Conservation (phyloP, 2,113 vertebrate genomes). For the Lampris incognitus region DNA sequence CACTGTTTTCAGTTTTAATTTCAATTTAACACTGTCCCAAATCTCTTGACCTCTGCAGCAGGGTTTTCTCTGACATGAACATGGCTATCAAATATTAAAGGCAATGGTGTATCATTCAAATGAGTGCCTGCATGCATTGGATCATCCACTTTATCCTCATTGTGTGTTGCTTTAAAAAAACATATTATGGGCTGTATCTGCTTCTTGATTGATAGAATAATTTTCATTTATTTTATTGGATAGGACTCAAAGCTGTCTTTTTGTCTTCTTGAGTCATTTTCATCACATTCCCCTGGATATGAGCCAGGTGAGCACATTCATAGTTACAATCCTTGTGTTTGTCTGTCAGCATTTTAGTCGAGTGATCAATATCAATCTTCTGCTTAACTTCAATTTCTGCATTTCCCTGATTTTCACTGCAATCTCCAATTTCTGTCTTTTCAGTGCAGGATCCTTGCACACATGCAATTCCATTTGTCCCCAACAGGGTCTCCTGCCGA, state of each 20-base stretch:
- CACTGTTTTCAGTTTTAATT: no score
- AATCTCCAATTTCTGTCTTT: background rate
- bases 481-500: conserved; percentile 8
- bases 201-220: conserved; percentile 7
- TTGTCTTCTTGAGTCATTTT: conserved; percentile 14
- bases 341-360: background rate
- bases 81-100: background rate
- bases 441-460: conserved; percentile 16
- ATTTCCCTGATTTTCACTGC: conserved; percentile 6
- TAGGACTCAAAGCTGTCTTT: conserved; percentile 1
- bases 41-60: background rate
- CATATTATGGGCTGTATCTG: background rate
- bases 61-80: background rate
- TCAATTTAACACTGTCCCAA: background rate
- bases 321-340: background rate
- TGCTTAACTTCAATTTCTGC: background rate
- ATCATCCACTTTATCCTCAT: conserved; percentile 9
- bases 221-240: background rate
- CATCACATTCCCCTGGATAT: conserved; percentile 5
- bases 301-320: conserved; percentile 13
- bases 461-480: background rate
- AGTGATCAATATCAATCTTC: conserved; percentile 15
- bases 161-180: conserved; percentile 25
- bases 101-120: conserved; percentile 10
- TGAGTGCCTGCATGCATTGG: background rate